phyloP scores from a whole-genome alignment of 1,140 invertebrate genomes.

The Tetraneura akinire region DNA sequence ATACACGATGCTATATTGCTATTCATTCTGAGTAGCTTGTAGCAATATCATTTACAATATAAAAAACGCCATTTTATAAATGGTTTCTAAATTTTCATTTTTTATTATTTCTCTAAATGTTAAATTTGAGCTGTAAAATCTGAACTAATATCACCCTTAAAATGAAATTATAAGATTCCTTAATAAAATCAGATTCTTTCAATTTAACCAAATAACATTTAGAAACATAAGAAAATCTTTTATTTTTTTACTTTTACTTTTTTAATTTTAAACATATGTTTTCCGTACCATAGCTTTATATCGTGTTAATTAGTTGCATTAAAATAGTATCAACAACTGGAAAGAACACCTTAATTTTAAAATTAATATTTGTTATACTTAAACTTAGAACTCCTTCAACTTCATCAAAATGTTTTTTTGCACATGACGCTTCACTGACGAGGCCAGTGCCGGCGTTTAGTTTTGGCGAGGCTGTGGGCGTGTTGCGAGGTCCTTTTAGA shows the following conservation, averaged over 20 bases:
- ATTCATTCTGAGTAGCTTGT: neutral
- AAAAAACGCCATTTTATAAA: neutral
- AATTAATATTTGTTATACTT: neutral
- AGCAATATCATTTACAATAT: neutral
- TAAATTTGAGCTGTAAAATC: neutral
- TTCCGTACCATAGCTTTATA: neutral
- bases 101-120: slow-evolving; percentile 6
- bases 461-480: too few relatives aligned
- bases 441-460: too few relatives aligned
- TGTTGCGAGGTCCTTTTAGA: too few relatives aligned
- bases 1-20: neutral
- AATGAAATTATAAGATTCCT: neutral
- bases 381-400: neutral
- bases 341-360: slow-evolving; percentile 1
- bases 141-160: neutral
- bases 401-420: slow-evolving; percentile 13
- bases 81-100: neutral
- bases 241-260: neutral
- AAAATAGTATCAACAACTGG: neutral
- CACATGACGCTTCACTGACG: neutral
- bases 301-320: neutral
- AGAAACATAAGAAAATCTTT: neutral
- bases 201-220: too few relatives aligned
- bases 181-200: neutral
- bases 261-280: neutral